Evolutionary conservation across 1,140 invertebrate genomes (phyloP).

Genomic region (Diorhabda carinulata): DNA sequence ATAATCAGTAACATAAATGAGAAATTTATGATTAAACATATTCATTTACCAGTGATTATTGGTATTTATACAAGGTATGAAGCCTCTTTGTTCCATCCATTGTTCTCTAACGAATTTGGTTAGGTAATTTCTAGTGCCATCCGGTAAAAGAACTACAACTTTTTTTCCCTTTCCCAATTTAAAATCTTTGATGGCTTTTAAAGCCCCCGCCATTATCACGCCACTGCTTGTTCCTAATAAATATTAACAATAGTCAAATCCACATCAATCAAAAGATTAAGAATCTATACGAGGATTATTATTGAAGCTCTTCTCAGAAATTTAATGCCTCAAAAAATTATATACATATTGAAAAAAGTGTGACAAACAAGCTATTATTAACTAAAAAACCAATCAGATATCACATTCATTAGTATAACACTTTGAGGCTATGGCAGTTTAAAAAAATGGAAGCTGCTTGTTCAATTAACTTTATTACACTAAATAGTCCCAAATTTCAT

Average conservation of each 20-base stretch:
- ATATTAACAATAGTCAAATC: neutral
- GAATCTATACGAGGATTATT: too few relatives aligned
- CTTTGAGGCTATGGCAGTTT: too few relatives aligned
- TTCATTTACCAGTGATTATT: constrained; percentile 53
- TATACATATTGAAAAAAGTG: too few relatives aligned
- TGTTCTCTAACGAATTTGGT: constrained; percentile 94
- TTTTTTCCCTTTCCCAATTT: constrained; percentile 67
- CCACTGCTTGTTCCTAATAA: constrained; percentile 83
- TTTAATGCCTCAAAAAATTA: too few relatives aligned
- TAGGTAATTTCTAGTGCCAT: constrained; percentile 96
- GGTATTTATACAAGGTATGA: constrained; percentile 49
- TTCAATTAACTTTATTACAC: too few relatives aligned
- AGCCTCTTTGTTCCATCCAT: constrained; percentile 88
- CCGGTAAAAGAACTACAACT: constrained; percentile 88
- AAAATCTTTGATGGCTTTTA: constrained; percentile 74
- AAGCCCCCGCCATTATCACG: constrained; percentile 71
- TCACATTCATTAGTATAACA: too few relatives aligned
- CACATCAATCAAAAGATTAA: too few relatives aligned
- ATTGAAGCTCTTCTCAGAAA: too few relatives aligned
- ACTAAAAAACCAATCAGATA: too few relatives aligned
- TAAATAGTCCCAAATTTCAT: too few relatives aligned
- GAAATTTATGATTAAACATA: neutral
- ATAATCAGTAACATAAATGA: neutral
- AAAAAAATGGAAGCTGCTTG: too few relatives aligned
- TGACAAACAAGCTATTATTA: too few relatives aligned